Base-by-base conservation (phyloP, 2,888 invertebrate genomes). In the Zeuzera pyrina region DNA sequence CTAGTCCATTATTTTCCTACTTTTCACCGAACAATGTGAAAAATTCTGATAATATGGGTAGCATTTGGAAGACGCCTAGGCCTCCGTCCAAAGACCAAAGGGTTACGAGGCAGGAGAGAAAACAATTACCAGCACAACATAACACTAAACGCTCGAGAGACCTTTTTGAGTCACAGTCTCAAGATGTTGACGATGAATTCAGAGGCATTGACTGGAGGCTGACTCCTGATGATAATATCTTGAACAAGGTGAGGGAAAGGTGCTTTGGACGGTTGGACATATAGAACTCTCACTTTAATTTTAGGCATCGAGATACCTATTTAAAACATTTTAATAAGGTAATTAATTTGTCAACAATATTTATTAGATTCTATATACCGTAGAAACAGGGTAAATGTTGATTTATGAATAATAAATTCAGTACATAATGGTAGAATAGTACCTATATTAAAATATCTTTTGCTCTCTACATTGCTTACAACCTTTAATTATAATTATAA, bases 1-100 rank as follows among this genome's bases (percentile, higher is more conserved):
- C 79, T 23, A 76, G 71, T 46, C 67, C 74, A 3, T 63, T 76
- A 36, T 79, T 79, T 54, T 76, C 78, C 3, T 78, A 70, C 47
- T 71, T 73, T 40, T 69, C 78, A 2, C 66, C 68, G 5, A 64
- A 64, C 6, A 63, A 58, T 33, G 11, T 47, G n/a, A 62, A 65
- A 30, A 53, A 59, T 36, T 38, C 53, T 3, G 39, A 42, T 5
- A 54, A 53, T 4, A 52, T 57, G 5, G 49, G 50, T 11, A 13
- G 8, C 2, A 35, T 49, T 3, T 73, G 70, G 70, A 76, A 72
- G 44, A 67, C 68, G 2, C 63, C 71, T 3, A 5, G n/a, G n/a
- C n/a, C n/a, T n/a, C n/a, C n/a, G n/a, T 19, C 57, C 53, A 28
- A 40, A 52, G 3, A 47, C 42, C 11, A 48, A 47, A n/a, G 40